A percentile compares a stretch with the other conserved stretches of the same genome.
Conservation (phyloP, 2,113 vertebrate species). For the Microcebus griseorufus region DNA sequence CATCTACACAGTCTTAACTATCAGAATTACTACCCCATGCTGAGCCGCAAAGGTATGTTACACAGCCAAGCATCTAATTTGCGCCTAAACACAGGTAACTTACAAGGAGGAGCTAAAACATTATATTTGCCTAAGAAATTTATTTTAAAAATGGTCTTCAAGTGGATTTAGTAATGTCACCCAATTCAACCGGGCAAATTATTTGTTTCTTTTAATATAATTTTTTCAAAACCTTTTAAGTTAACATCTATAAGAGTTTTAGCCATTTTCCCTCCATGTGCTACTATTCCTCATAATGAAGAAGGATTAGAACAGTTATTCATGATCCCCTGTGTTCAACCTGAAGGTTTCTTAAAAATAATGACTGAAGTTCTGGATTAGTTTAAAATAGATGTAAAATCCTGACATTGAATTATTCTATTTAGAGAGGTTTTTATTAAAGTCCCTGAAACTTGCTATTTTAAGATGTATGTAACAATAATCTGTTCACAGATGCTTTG, state of each 20-base stretch:
- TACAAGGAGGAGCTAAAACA: neutral
- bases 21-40: neutral
- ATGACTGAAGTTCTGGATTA: neutral
- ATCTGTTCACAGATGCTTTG: neutral
- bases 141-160: neutral
- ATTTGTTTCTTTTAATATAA: neutral
- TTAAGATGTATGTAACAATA: neutral
- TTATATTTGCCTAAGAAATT: neutral
- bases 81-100: neutral
- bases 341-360: neutral
- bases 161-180: neutral
- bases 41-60: neutral
- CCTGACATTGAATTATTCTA: neutral
- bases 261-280: neutral
- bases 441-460: neutral
- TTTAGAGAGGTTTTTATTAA: neutral
- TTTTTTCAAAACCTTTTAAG: neutral
- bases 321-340: neutral
- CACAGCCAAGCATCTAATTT: neutral
- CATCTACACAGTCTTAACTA: neutral
- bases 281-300: neutral
- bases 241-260: neutral
- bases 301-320: neutral
- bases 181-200: neutral
- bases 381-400: neutral